These are phyloP conservation scores for Oenanthe melanoleuca DNA, from an alignment of 2,113 vertebrate species.

Conservation along the genomic window DNA sequence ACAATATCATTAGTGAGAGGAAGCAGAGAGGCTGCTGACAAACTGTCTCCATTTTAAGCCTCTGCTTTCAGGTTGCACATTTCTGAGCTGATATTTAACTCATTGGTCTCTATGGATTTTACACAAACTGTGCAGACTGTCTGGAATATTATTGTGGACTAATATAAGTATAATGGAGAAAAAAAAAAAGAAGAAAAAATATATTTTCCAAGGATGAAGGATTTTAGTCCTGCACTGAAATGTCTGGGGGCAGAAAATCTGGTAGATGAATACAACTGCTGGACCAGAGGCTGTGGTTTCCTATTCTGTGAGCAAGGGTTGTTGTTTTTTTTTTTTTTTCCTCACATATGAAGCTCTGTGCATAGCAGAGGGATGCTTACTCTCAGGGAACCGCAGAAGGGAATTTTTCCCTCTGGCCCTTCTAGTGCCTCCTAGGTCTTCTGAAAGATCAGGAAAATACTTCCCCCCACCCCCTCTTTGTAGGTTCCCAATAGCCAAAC, in stretches of 20 bases:
- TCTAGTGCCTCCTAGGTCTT: neutral
- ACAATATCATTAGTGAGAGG: neutral
- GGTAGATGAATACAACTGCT: accelerated
- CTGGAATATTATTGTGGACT: neutral
- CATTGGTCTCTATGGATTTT: neutral
- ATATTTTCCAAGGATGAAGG: neutral
- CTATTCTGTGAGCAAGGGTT: accelerated
- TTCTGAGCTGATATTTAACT: neutral
- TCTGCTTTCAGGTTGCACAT: neutral
- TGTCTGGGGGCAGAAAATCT: neutral
- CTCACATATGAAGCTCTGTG: accelerated
- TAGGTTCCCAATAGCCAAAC: neutral
- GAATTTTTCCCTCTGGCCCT: neutral
- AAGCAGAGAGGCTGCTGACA: neutral
- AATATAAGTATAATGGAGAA: neutral
- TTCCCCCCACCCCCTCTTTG: accelerated
- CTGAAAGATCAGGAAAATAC: neutral
- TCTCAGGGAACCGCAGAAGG: neutral
- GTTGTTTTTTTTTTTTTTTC: neutral
- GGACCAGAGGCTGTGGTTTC: neutral
- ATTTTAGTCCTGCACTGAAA: neutral
- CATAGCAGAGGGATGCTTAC: neutral
- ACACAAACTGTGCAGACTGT: neutral
- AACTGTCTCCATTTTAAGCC: neutral
- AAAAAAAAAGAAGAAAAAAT: neutral